Evolutionary conservation across 2,113 vertebrate genomes (phyloP).

Genomic region (Xenopus laevis): DNA sequence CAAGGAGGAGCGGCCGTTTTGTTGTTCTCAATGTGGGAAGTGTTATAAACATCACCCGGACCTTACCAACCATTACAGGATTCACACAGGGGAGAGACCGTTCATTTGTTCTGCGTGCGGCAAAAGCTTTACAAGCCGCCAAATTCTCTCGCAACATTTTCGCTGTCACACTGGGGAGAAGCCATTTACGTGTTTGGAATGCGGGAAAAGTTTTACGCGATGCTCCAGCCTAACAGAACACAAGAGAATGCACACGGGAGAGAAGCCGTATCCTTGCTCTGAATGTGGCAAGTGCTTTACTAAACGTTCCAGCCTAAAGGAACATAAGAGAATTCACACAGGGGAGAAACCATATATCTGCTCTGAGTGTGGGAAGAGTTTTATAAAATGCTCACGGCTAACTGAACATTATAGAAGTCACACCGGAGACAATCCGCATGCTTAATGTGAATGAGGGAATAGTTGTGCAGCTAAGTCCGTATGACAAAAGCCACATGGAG

Average conservation of each 20-base stretch:
- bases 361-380: constrained; percentile 46
- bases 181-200: no score
- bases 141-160: no score
- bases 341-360: constrained; percentile 32
- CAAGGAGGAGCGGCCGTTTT: background rate
- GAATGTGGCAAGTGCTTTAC: constrained; percentile 56
- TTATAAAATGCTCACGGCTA: background rate
- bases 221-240: no score
- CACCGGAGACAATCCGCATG: background rate
- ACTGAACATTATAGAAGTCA: background rate
- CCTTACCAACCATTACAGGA: background rate
- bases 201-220: no score
- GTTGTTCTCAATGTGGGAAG: background rate
- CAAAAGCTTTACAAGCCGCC: background rate
- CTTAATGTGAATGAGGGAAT: constrained; percentile 49
- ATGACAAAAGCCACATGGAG: constrained; percentile 50
- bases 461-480: constrained; percentile 21
- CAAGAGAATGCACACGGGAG: constrained; percentile 47
- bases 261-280: constrained; percentile 52
- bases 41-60: background rate
- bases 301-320: constrained; percentile 52
- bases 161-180: no score
- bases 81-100: background rate
- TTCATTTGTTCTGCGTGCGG: background rate
- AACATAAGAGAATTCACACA: constrained; percentile 56